These are phyloP conservation scores for Characodon lateralis DNA, from an alignment of 2,797 vertebrate genomes.

Conservation along the genomic window DNA sequence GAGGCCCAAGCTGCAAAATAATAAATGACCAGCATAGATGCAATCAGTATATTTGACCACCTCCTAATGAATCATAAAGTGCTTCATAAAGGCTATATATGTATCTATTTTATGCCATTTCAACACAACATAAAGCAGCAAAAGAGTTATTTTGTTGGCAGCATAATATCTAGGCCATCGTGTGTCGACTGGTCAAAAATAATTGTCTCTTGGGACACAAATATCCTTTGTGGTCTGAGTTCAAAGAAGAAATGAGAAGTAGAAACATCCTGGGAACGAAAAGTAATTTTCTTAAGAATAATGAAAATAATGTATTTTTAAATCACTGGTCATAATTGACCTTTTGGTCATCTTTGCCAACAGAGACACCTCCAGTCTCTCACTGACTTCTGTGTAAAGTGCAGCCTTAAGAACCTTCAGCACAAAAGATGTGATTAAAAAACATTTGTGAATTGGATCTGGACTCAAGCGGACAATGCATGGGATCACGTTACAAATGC, in stretches of 20 bases:
- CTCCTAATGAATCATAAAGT: neutral
- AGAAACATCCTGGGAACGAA: constrained; percentile 25
- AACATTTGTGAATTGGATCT: constrained; percentile 1
- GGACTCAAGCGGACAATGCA: constrained; percentile 2
- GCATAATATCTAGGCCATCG: constrained; percentile 26
- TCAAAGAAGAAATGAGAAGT: constrained; percentile 25
- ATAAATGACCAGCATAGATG: neutral
- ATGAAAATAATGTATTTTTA: constrained; percentile 26
- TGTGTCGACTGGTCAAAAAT: constrained; percentile 23
- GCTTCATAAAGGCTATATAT: too few species aligned
- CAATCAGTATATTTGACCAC: neutral
- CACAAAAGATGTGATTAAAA: constrained; percentile 7
- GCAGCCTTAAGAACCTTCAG: constrained; percentile 1
- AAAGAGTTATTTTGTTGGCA: neutral
- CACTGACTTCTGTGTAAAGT: neutral
- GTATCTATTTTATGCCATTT: too few species aligned
- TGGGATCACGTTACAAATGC: constrained; percentile 15
- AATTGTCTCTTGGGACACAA: constrained; percentile 36
- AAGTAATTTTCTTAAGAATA: constrained; percentile 30
- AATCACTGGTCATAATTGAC: constrained; percentile 1
- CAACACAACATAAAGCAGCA: too few species aligned
- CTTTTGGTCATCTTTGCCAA: neutral
- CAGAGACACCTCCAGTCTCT: neutral
- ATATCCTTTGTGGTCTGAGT: constrained; percentile 24
- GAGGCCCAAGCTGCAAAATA: constrained; percentile 89